Evolutionary conservation across 1,140 invertebrate genomes (phyloP), one percentile per base, ranked within the genome.

Genomic region (Plectrocnemia conspersa): DNA sequence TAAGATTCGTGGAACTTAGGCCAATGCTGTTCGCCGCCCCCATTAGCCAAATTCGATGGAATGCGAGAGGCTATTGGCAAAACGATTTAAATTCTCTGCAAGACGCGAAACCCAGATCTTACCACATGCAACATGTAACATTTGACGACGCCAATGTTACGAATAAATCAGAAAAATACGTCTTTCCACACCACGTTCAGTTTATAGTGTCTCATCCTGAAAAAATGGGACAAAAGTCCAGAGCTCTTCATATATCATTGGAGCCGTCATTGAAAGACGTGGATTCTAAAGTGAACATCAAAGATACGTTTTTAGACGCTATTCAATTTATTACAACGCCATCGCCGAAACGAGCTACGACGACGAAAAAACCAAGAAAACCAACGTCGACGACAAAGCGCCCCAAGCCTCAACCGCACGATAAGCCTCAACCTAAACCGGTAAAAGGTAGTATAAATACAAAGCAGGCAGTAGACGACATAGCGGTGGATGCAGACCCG

Each of bases 221-320:
- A 25, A 24, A 2, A 25, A n/a, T 18, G 11, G 7, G 5, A 5
- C 23, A 4, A 45, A 29, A 46, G 3, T 33, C 53, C 1, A 60
- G 53, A 47, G 41, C 53, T 10, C 40, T 60, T 13, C 53, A 60
- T 18, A 60, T 60, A 18, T 42, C 58, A 1, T 52, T 42, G 11
- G 48, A 56, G 21, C 54, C 58, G 5, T 13, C 21, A 24, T 25
- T 35, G 15, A 27, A 25, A 3, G 35, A 46, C 19, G 35, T 38
- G 23, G 3, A 18, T 1, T 47, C 48, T 0, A 60, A 56, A 47
- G 47, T 60, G 21, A 55, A 46, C 27, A 33, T 60, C n/a, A 42
- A 32, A 18, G 58, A 56, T 29, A 54, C 58, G 1, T 36, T 60
- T 4, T 15, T 60, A 9, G 58, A 60, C 15, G 6, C 32, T 4